Conservation (phyloP, 2,113 vertebrate genomes). For the Brachionichthys hirsutus region DNA sequence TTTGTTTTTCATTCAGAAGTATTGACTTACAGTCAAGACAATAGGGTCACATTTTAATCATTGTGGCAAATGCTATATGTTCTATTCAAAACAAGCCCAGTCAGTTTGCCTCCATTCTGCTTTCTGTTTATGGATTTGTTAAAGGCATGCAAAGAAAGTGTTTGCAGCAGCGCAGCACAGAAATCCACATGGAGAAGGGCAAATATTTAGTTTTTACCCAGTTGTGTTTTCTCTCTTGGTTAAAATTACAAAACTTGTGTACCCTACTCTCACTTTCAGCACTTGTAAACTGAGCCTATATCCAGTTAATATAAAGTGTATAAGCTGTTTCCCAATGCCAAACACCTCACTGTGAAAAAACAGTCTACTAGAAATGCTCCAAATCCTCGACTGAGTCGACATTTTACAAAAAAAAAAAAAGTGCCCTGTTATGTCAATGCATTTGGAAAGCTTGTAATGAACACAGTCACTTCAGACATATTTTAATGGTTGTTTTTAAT, state of each 20-base stretch:
- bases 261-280: conserved; percentile 18
- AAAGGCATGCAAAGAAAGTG: conserved; percentile 25
- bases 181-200: conserved; percentile 37
- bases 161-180: conserved; percentile 16
- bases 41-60: conserved; percentile 47
- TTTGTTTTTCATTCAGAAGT: conserved; percentile 36
- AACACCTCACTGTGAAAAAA: conserved; percentile 1
- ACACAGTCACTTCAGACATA: neutral
- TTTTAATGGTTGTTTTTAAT: conserved; percentile 3
- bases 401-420: conserved; percentile 15
- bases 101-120: conserved; percentile 28
- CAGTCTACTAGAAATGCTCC: neutral
- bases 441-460: neutral
- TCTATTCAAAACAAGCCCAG: conserved; percentile 27
- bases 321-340: neutral
- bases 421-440: conserved; percentile 6
- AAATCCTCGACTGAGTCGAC: neutral
- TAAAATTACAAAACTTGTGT: conserved; percentile 44
- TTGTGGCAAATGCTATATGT: conserved; percentile 54
- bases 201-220: conserved; percentile 35
- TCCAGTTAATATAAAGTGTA: conserved; percentile 3
- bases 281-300: neutral
- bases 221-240: conserved; percentile 29
- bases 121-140: conserved; percentile 37
- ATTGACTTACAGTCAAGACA: conserved; percentile 59